These are phyloP conservation scores for Drosophila tropicalis DNA, from an alignment of 1,140 invertebrate species.

Conservation along the genomic window DNA sequence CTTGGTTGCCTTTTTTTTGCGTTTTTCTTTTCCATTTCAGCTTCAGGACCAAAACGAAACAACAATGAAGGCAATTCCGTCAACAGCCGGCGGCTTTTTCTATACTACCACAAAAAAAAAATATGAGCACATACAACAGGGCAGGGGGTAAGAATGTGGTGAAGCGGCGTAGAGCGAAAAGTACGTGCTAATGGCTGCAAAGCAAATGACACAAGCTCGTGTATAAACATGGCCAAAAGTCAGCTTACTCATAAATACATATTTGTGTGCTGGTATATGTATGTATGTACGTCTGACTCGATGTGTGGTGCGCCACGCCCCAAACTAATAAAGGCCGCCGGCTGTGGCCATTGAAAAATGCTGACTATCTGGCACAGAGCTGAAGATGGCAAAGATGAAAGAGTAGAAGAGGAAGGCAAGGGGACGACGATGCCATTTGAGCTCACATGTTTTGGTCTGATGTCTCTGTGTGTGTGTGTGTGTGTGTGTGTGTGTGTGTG, in stretches of 20 bases:
- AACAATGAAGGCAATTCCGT: constrained; percentile 78
- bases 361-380: constrained; percentile 62
- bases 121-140: constrained; percentile 22
- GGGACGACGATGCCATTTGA: constrained; percentile 23
- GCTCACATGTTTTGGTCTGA: constrained; percentile 18
- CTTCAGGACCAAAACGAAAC: constrained; percentile 58
- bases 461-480: background rate
- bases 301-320: constrained; percentile 46
- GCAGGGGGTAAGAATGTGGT: background rate
- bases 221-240: constrained; percentile 67
- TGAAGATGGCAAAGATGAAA: background rate
- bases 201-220: constrained; percentile 69
- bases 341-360: constrained; percentile 75
- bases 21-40: constrained; percentile 17
- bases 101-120: constrained; percentile 29
- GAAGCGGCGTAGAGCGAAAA: constrained; percentile 37
- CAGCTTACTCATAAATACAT: constrained; percentile 65
- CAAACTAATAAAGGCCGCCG: constrained; percentile 65
- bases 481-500: constrained; percentile 29
- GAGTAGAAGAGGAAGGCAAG: background rate
- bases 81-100: constrained; percentile 48
- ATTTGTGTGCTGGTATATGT: constrained; percentile 19
- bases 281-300: too few relatives aligned
- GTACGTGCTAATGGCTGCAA: constrained; percentile 77
- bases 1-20: constrained; percentile 11